Evolutionary conservation across 1,140 invertebrate genomes (phyloP).

Genomic region (Brachionus calyciflorus): DNA sequence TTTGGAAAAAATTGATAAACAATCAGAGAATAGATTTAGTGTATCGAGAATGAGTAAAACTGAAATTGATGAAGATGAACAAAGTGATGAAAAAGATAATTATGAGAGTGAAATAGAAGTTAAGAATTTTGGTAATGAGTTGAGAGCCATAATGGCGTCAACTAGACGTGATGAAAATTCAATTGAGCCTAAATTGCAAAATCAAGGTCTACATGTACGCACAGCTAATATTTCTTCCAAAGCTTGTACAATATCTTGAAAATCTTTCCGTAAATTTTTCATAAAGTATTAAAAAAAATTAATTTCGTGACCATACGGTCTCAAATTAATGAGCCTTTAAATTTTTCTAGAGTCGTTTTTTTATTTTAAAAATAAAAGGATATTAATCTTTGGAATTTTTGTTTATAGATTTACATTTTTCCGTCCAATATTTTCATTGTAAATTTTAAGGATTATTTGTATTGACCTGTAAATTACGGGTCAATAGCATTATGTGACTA

Average conservation of each 20-base stretch:
- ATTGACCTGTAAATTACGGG: no score
- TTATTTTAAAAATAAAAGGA: no score
- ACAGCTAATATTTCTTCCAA: background rate
- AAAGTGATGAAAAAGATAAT: background rate
- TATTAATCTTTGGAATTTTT: no score
- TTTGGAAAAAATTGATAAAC: background rate
- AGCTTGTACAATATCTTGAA: background rate
- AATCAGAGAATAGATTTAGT: background rate
- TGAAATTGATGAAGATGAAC: background rate
- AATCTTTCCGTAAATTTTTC: no score
- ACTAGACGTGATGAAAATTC: background rate
- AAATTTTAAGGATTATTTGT: no score
- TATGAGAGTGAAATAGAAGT: background rate
- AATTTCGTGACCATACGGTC: no score
- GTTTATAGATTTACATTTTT: no score
- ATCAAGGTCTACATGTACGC: background rate
- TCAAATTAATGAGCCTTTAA: no score
- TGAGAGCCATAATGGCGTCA: background rate
- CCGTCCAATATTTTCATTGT: no score
- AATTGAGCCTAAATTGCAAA: background rate
- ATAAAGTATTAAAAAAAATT: no score
- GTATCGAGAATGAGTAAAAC: background rate
- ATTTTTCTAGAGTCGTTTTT: no score
- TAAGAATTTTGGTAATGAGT: background rate
- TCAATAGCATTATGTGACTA: no score